Evolutionary conservation across 1,140 invertebrate genomes (phyloP).

Genomic region (Sitophilus oryzae): DNA sequence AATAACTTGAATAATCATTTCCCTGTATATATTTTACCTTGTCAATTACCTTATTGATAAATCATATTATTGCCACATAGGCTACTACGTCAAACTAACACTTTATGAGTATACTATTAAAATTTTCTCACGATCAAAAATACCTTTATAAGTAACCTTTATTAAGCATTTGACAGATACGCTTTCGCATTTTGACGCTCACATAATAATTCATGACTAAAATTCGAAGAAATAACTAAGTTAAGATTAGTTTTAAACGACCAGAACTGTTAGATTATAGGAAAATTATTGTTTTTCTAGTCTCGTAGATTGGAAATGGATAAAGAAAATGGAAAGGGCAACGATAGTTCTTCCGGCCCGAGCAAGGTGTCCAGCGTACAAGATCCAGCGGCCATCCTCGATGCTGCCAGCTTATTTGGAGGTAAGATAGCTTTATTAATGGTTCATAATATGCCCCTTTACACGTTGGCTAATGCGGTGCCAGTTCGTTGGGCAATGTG

Average conservation of each 20-base stretch:
- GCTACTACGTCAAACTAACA: neutral
- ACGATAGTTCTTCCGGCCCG: conserved; percentile 41
- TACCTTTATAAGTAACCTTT: neutral
- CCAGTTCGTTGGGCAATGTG: no score
- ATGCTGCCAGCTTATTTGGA: conserved; percentile 61
- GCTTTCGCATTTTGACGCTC: conserved; percentile 16
- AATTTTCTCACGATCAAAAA: conserved; percentile 5
- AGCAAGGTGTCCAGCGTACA: conserved; percentile 40
- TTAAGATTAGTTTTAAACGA: neutral
- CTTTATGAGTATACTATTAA: neutral
- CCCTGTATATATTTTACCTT: no score
- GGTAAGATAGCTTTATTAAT: no score
- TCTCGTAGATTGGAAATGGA: conserved; percentile 42
- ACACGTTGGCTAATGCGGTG: no score
- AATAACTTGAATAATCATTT: no score
- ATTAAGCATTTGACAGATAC: conserved; percentile 16
- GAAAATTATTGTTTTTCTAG: conserved; percentile 19
- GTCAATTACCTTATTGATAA: no score
- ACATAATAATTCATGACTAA: no score
- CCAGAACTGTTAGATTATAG: neutral
- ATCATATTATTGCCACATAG: conserved; percentile 1
- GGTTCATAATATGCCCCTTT: no score
- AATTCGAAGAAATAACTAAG: no score
- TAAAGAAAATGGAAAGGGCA: conserved; percentile 45
- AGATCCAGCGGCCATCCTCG: conserved; percentile 53